phyloP scores from a whole-genome alignment of 1,140 invertebrate genomes.

The Drosophila kepulauana region DNA sequence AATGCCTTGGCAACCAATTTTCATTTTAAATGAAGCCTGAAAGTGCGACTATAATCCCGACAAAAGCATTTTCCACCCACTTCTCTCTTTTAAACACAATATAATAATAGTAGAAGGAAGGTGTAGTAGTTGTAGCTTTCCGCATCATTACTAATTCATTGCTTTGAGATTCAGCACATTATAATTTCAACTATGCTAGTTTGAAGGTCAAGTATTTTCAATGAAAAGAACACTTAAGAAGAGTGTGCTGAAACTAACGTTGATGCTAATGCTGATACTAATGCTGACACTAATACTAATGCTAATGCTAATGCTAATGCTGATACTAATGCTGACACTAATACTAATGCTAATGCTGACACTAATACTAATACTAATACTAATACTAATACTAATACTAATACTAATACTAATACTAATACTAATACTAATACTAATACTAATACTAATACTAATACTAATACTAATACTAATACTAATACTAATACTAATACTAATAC shows the following conservation, averaged over 20 bases:
- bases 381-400: no score
- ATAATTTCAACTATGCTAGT: background rate
- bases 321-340: no score
- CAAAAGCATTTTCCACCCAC: background rate
- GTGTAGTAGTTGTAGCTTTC: background rate
- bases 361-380: no score
- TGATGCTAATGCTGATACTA: no score
- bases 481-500: no score
- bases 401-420: no score
- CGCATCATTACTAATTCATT: conserved; percentile 24
- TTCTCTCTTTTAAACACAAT: background rate
- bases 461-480: no score
- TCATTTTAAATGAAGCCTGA: conserved; percentile 50
- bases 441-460: no score
- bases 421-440: no score
- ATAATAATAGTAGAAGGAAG: background rate
- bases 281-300: no score
- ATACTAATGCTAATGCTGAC: no score
- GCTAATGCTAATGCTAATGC: no score
- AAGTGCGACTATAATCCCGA: conserved; percentile 9
- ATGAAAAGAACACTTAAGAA: background rate
- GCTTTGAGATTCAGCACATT: background rate
- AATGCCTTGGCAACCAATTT: conserved; percentile 25
- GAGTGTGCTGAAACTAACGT: background rate
- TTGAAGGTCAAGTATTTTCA: background rate